Evolutionary conservation across 2,888 invertebrate genomes (phyloP).

Genomic region (Sinelater perroti): DNA sequence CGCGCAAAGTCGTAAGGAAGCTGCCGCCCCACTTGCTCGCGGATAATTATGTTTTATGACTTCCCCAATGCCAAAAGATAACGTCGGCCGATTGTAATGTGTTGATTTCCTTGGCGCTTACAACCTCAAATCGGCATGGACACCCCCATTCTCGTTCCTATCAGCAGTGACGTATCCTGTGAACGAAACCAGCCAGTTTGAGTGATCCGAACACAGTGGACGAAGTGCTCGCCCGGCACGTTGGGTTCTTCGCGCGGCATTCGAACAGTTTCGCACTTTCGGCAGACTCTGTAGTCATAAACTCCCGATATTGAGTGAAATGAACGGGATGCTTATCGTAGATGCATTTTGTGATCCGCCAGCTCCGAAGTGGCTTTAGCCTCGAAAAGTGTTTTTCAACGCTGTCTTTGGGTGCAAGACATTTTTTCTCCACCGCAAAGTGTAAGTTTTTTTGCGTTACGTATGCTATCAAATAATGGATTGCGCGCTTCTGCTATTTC

Average conservation of each 20-base stretch:
- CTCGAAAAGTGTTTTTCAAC: conserved; percentile 21
- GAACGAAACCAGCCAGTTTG: conserved; percentile 33
- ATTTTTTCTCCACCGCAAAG: conserved; percentile 5
- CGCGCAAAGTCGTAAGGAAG: too few species aligned
- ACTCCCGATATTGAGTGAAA: conserved; percentile 17
- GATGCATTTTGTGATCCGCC: conserved; percentile 1
- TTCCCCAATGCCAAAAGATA: conserved; percentile 7
- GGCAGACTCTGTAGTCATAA: not conserved
- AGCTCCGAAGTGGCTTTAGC: conserved; percentile 20
- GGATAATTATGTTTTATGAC: not conserved
- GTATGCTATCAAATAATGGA: too few species aligned
- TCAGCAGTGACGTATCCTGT: conserved; percentile 34
- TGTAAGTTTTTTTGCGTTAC: conserved; percentile 16
- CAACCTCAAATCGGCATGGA: conserved; percentile 22
- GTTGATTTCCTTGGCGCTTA: conserved; percentile 31
- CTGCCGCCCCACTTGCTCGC: too few species aligned
- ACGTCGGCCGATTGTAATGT: conserved; percentile 11
- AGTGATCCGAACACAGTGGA: conserved; percentile 24
- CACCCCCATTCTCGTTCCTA: conserved; percentile 37
- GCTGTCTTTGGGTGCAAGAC: conserved; percentile 8
- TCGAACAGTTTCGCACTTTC: too few species aligned
- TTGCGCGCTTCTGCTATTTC: too few species aligned
- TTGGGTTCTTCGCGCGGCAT: conserved; percentile 17
- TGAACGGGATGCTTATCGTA: conserved; percentile 26
- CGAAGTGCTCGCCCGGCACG: conserved; percentile 20